Evolutionary conservation across 2,888 invertebrate genomes (phyloP), one percentile per base, ranked within the genome.

Genomic region (Drosophila mercatorum): DNA sequence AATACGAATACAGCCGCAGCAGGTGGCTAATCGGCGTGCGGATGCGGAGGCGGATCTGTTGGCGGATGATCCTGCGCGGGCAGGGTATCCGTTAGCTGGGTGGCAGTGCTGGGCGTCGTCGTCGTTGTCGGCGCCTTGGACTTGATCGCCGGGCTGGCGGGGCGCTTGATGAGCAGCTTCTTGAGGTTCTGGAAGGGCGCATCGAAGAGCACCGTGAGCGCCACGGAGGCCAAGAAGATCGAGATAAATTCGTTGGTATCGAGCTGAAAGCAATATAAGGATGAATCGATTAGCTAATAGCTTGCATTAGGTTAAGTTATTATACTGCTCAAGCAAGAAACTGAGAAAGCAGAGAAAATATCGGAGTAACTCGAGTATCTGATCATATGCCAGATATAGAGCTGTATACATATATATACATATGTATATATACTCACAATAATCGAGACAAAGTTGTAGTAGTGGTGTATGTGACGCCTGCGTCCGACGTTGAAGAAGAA

Each of bases 171-270:
- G 43, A 95, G 85, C 65, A 94, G 86, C 83, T 94, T 94, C 86
- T 94, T 94, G n/a, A 96, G 93, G 86, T 95, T 95, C 92, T 95
- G 95, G 87, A 95, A 95, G 12, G 96, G 96, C 70, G 94, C 94
- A 85, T 96, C 96, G 78, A 96, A 94, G 5, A 95, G 91, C 31
- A 96, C 89, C 5, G 95, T 95, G 51, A 96, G 92, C 14, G 94
- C 78, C 26, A 94, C 92, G 0, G 96, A 95, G 6, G 94, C 93
- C 12, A 93, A 53, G 44, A 95, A 75, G 28, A 96, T 94, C 92
- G 94, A 94, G 14, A 93, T 72, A 44, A 94, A 92, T 92, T 96
- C 95, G 75, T 94, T 93, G 14, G 95, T 85, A 85, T 95, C 95
- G n/a, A 95, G 81, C 95, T 95, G 91, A 14, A 93, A 93, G 4